Evolutionary conservation across 2,797 vertebrate genomes (phyloP), one percentile per base, ranked within the genome.

Genomic region (Lithobates sylvaticus): DNA sequence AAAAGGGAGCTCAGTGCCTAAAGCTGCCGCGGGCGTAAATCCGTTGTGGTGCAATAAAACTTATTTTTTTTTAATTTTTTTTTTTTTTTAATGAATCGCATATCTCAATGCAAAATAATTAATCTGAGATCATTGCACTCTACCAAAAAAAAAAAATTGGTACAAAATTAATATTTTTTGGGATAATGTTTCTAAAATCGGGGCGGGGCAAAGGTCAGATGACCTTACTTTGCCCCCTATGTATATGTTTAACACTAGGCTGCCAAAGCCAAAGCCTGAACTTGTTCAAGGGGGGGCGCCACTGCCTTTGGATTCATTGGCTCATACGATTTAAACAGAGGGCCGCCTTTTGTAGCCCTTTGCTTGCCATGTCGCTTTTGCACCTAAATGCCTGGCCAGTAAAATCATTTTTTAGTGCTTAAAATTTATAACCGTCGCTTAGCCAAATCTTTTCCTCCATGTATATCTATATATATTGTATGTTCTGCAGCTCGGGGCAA

Each of bases 391-490:
- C 61, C 61, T 4, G 61, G 21, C 23, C 61, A 13, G 50, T 54
- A 18, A 54, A 3, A 47, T 13, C 13, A 32, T 32, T 3, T 47
- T 13, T 13, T 13, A 47, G 10, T 13, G 44, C 44, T 47, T 47
- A 13, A 13, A 47, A 47, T 54, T 54, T 3, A 54, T 54, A 65
- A n/a, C n/a, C 61, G 12, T 9, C 10, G 61, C n/a, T 6, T 10
- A 26, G 61, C 23, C 9, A 65, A 26, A 0, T 65, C 10, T 65
- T 23, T 26, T 65, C 16, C 0, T 65, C 61, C 6, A 61, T 70
- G 2, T 80, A 70, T 12, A 39, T 81, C 18, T 81, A 72, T 72
- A 23, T 81, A 73, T 81, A 54, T 54, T 42, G 79, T 61, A 72
- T 16, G 29, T 58, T 72, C 32, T 0, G 26, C 23, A 10, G 61